Conservation (phyloP, 2,888 invertebrate species). For the Macrosoma leucophasiata region DNA sequence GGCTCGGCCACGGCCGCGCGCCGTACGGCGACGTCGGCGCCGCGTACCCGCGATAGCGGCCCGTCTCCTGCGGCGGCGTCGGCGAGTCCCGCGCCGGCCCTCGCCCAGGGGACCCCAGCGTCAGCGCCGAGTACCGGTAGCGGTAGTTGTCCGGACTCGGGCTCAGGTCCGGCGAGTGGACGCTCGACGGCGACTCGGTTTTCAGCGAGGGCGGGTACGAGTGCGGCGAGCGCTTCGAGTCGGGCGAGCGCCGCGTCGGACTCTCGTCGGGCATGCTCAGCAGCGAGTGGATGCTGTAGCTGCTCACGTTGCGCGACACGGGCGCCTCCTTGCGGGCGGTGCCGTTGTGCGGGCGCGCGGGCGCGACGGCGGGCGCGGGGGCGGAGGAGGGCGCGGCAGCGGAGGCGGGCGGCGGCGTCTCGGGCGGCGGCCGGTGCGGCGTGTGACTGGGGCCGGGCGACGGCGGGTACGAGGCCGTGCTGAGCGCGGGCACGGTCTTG, state of each 20-base stretch:
- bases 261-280: constrained; percentile 79
- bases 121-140: constrained; percentile 51
- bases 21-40: constrained; percentile 26
- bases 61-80: constrained; percentile 50
- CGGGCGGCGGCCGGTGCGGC: constrained; percentile 42
- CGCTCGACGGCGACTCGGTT: constrained; percentile 59
- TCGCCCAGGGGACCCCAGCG: constrained; percentile 48
- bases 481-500: constrained; percentile 58
- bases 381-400: constrained; percentile 42
- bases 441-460: constrained; percentile 41
- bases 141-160: constrained; percentile 62
- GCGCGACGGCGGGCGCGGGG: constrained; percentile 32
- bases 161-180: constrained; percentile 59
- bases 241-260: constrained; percentile 48
- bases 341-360: constrained; percentile 41
- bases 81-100: constrained; percentile 48
- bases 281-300: constrained; percentile 90
- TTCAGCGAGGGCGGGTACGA: constrained; percentile 43
- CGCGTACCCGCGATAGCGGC: too few relatives aligned
- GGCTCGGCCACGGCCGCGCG: constrained; percentile 30
- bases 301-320: constrained; percentile 75
- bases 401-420: constrained; percentile 36
- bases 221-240: constrained; percentile 56
- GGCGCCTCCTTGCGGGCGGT: constrained; percentile 43
- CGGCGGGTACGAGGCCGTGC: constrained; percentile 43